These are phyloP conservation scores for Poeciliopsis turrubarensis DNA, from an alignment of 2,113 vertebrate genomes.

Conservation along the genomic window DNA sequence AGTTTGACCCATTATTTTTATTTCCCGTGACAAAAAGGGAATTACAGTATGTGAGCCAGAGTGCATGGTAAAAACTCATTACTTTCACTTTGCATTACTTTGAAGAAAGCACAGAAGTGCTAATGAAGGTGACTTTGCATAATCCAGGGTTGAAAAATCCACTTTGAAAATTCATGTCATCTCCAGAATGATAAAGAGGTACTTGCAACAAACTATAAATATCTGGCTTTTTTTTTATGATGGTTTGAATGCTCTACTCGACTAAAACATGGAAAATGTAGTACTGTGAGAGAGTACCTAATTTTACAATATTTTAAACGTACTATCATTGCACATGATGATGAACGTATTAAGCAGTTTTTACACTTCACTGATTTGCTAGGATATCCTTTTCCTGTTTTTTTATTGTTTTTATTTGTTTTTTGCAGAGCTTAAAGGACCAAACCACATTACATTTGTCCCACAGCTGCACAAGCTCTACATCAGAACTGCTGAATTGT, in stretches of 20 bases:
- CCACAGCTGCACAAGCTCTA: conserved; percentile 53
- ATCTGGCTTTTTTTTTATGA: too few relatives aligned
- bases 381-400: background rate
- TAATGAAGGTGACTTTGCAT: background rate
- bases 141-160: background rate
- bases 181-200: background rate
- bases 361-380: background rate
- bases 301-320: background rate
- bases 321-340: too few relatives aligned
- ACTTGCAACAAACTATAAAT: background rate
- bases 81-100: conserved; percentile 23
- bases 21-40: conserved; percentile 12
- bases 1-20: conserved; percentile 32
- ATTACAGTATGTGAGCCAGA: conserved; percentile 14
- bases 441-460: background rate
- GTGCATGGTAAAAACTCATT: background rate
- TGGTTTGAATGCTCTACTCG: too few relatives aligned
- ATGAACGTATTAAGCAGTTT: background rate
- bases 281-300: background rate
- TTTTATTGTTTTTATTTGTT: background rate
- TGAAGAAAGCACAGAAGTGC: conserved; percentile 16
- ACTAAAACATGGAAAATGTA: too few relatives aligned
- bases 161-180: background rate
- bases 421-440: background rate
- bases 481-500: conserved; percentile 63